Evolutionary conservation across 2,113 vertebrate species (phyloP).

Genomic region (Urocitellus parryii): DNA sequence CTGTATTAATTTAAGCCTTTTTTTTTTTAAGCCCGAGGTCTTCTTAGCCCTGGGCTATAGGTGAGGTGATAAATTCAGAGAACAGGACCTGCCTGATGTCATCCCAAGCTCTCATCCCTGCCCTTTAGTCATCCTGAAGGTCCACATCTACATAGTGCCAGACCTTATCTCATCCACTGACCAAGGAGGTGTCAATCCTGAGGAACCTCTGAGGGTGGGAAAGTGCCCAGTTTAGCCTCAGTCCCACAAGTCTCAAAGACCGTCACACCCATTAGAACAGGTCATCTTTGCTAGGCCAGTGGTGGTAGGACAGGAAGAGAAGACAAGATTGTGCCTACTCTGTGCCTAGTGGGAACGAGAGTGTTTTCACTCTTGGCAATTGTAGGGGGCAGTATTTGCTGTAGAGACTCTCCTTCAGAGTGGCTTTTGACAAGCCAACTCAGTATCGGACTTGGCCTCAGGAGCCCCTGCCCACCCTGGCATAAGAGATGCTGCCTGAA

Average conservation of each 20-base stretch:
- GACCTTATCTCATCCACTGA: not conserved
- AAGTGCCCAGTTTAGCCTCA: not conserved
- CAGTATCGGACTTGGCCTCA: not conserved
- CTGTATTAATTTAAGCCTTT: too few relatives aligned
- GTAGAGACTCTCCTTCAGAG: not conserved
- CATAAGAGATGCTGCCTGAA: not conserved
- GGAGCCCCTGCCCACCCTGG: not conserved
- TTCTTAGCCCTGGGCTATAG: too few relatives aligned
- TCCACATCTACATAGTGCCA: fast-evolving
- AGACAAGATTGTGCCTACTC: not conserved
- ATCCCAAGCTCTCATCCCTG: not conserved
- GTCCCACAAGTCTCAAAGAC: not conserved
- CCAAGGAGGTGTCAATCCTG: too few relatives aligned
- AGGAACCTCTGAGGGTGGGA: not conserved
- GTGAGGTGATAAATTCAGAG: not conserved
- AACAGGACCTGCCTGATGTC: not conserved
- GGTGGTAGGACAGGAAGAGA: not conserved
- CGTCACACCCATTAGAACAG: fast-evolving
- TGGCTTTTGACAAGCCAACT: not conserved
- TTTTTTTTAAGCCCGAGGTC: too few relatives aligned
- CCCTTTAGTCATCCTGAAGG: fast-evolving
- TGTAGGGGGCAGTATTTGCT: not conserved
- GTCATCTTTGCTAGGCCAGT: not conserved
- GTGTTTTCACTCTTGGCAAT: too few relatives aligned
- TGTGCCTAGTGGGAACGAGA: fast-evolving